Base-by-base conservation (phyloP, 37 sponge, comb jelly and placozoan genomes). In the Spongilla lacustris region DNA sequence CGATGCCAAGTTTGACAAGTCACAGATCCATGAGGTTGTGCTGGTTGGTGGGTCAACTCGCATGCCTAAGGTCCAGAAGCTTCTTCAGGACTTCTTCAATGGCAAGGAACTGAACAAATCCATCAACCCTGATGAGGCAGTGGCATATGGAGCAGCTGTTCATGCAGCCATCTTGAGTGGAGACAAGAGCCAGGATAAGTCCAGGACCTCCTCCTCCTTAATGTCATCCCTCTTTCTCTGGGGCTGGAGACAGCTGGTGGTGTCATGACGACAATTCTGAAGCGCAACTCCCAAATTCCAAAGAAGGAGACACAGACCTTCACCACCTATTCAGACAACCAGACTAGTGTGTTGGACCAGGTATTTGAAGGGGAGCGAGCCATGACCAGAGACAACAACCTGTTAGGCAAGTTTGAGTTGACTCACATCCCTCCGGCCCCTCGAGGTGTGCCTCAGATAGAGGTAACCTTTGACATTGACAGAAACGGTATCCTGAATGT, bases 121-220 rank as follows among this genome's bases (percentile, higher is more conserved):
- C 66, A 97, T 97, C 90, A 98, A 98, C 77, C 98, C 98, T 69
- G 98, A 97, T 50, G 96, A 98, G 75, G 98, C 98, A 28, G 98
- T 95, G 50, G 96, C 98, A 14, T 98, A 98, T 85, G 98, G 98
- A 26, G 98, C 98, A 33, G 98, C 98, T 71, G 94, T 98, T 9
- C 98, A 98, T 86, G 98, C 96, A 25, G 98, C 98, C 70, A 92
- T 98, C 76, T 80, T 98, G 70, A 80, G 90, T 77, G 98, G 96
- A 74, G 94, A 95, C 84, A 91, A 93, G 46, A 89, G 88, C 78
- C 85, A 85, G 25, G 83, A n/a, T n/a, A 34, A 1, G 85, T 98
- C 6, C 98, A 98, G 74, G 98, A 98, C 74, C 84, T 98, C 28
- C 94, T 98, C 9, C 87, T 98, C 46, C 75, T 98, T 17, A 96